Percentiles rank a stretch among this genome's conserved stretches.
Conservation (phyloP, 2,797 vertebrate species). For the Brachyalestes nurse region DNA sequence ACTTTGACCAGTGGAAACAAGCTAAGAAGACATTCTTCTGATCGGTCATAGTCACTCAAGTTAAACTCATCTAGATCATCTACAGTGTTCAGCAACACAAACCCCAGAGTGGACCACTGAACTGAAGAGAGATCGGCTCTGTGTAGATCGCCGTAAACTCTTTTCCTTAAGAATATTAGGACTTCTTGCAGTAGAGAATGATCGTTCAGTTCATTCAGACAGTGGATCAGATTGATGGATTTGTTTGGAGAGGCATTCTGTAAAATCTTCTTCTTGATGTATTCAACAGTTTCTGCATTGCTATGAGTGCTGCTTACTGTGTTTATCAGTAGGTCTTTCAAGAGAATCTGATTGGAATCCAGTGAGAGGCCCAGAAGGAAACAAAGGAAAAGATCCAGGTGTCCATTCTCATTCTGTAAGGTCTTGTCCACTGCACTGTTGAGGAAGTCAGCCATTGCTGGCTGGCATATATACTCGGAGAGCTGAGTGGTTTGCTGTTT, state of each 20-base stretch:
- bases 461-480: not conserved
- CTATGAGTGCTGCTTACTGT: not conserved
- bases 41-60: constrained; percentile 19
- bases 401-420: not conserved
- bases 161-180: no score
- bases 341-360: not conserved
- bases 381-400: not conserved
- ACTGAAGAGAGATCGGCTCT: constrained; percentile 24
- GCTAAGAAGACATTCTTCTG: constrained; percentile 41
- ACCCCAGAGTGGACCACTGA: not conserved
- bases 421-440: not conserved
- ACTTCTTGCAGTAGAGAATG: not conserved
- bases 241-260: not conserved
- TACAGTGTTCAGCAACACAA: constrained; percentile 8
- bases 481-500: not conserved
- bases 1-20: constrained; percentile 37
- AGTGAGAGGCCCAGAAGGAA: not conserved
- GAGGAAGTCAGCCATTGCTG: constrained; percentile 1
- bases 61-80: constrained; percentile 30
- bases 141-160: not conserved
- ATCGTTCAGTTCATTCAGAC: not conserved
- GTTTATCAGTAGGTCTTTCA: not conserved
- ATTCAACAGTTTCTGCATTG: not conserved
- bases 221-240: not conserved
- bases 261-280: not conserved